phyloP scores from a whole-genome alignment of 2,888 invertebrate species.

The Oasisia sp. region DNA sequence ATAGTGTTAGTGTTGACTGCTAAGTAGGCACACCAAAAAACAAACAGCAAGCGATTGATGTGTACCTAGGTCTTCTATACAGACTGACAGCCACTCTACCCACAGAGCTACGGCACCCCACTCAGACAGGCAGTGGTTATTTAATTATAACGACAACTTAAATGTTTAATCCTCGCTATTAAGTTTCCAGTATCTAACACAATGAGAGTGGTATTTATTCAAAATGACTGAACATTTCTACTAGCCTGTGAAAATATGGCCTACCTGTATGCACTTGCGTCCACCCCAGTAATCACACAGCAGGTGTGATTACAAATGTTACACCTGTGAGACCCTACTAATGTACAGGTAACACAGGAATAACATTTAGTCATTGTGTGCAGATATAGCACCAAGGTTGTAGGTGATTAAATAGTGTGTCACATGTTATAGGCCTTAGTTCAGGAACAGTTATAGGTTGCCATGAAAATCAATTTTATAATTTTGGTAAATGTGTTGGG shows the following conservation, averaged over 20 bases:
- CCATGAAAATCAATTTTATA: background rate
- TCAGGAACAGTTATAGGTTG: background rate
- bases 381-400: background rate
- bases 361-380: background rate
- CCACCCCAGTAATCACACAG: background rate
- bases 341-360: background rate
- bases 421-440: background rate
- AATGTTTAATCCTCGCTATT: too few species aligned
- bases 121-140: too few species aligned
- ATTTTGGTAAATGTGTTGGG: background rate
- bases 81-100: too few species aligned
- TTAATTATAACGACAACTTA: too few species aligned
- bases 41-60: too few species aligned
- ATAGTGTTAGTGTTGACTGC: too few species aligned
- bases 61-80: too few species aligned
- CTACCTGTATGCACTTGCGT: background rate
- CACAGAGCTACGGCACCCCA: too few species aligned
- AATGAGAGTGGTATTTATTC: background rate
- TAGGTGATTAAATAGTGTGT: background rate
- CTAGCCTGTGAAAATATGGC: background rate
- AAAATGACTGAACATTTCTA: background rate
- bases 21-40: too few species aligned
- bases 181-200: background rate
- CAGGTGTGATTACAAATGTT: background rate
- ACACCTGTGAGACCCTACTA: constrained; percentile 6